Percentiles rank a stretch among this genome's conserved stretches.
Evolutionary conservation across 2,113 vertebrate species (phyloP).

Genomic region (Connochaetes taurinus): DNA sequence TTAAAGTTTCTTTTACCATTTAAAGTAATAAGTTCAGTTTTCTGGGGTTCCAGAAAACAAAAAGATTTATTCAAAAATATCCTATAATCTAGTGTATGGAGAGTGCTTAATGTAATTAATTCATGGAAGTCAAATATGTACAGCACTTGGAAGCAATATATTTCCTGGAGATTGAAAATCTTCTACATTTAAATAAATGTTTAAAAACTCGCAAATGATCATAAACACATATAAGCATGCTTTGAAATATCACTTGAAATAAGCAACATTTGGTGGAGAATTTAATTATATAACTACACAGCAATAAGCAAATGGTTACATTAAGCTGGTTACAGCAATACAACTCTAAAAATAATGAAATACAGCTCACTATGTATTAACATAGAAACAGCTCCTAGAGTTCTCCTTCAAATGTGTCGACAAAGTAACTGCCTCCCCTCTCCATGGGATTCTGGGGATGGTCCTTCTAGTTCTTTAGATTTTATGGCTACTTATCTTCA

Average conservation of each 20-base stretch:
- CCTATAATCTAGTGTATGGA: not conserved
- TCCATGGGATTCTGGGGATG: not conserved
- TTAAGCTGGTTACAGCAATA: not conserved
- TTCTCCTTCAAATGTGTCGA: not conserved
- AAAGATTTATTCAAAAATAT: not conserved
- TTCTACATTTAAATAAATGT: not conserved
- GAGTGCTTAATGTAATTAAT: not conserved
- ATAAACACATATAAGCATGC: not conserved
- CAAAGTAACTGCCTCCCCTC: rapidly evolving
- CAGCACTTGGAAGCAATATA: not conserved
- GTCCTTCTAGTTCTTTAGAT: not conserved
- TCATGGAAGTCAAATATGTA: not conserved
- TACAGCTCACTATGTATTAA: not conserved
- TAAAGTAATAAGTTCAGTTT: not conserved
- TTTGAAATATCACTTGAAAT: not conserved
- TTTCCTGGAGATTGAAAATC: not conserved
- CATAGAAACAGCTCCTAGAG: not conserved
- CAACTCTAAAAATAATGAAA: not conserved
- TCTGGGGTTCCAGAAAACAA: not conserved
- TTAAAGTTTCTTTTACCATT: not conserved
- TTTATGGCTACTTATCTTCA: not conserved
- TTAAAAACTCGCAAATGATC: not conserved
- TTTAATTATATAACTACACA: not conserved
- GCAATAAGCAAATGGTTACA: not conserved
- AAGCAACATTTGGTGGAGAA: not conserved